Percentiles rank a stretch among this genome's conserved stretches.
These are phyloP conservation scores for Hemibagrus wyckioides DNA, from an alignment of 2,113 vertebrate species.

Conservation along the genomic window DNA sequence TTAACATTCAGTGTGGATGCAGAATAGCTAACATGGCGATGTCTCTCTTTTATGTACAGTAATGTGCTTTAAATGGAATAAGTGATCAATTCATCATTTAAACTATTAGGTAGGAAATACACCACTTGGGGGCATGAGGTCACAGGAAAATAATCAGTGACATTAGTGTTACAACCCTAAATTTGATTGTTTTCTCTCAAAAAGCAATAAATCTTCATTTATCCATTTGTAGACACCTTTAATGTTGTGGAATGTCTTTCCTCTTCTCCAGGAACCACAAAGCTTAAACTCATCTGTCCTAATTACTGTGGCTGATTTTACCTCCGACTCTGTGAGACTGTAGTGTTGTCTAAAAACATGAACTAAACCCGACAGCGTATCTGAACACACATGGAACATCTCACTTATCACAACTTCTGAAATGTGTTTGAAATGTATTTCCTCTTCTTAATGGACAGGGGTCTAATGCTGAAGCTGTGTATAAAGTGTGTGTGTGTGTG, in stretches of 20 bases:
- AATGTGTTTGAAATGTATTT: background rate
- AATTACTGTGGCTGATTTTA: too few relatives aligned
- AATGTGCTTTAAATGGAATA: background rate
- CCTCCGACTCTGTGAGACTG: too few relatives aligned
- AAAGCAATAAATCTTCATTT: background rate
- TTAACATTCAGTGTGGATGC: constrained; percentile 12
- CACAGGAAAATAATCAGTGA: background rate
- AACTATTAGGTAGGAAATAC: background rate
- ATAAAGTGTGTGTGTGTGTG: background rate
- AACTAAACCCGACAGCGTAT: background rate
- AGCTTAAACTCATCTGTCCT: too few relatives aligned
- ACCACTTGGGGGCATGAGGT: background rate
- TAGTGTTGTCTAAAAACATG: background rate
- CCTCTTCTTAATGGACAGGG: background rate
- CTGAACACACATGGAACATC: background rate
- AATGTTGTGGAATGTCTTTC: background rate
- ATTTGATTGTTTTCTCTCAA: background rate
- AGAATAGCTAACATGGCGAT: background rate
- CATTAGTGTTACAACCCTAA: background rate
- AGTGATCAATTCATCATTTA: background rate
- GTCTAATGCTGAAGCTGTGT: background rate
- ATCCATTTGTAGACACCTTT: background rate
- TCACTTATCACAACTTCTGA: background rate
- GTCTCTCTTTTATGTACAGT: background rate
- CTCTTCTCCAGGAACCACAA: background rate